Percentiles rank a stretch among this genome's conserved stretches.
phyloP scores from a whole-genome alignment of 2,888 invertebrate species.

The Sphinx pinastri region DNA sequence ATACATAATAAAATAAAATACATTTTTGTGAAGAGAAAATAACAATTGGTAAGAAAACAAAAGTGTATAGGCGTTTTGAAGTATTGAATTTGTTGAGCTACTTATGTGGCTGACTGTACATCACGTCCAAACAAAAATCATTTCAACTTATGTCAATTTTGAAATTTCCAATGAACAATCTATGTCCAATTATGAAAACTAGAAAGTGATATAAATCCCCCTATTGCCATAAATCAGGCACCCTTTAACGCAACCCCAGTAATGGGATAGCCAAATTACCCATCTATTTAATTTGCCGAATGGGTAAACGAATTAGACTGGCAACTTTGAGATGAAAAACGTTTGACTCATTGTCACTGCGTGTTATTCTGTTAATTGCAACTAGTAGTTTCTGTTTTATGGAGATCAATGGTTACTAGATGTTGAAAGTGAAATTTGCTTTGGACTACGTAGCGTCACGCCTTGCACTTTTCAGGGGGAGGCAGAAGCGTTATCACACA shows the following conservation, averaged over 20 bases:
- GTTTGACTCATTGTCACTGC: slow-evolving; percentile 65
- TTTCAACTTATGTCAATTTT: too few relatives aligned
- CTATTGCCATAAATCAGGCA: slow-evolving; percentile 67
- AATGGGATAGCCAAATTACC: slow-evolving; percentile 81
- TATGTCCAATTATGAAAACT: slow-evolving; percentile 17
- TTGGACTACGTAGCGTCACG: neutral
- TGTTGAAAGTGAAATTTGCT: too few relatives aligned
- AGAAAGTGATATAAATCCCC: slow-evolving; percentile 58
- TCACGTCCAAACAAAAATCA: too few relatives aligned
- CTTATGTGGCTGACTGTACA: too few relatives aligned
- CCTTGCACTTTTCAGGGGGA: too few relatives aligned
- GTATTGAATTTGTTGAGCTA: too few relatives aligned
- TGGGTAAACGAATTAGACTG: slow-evolving; percentile 81
- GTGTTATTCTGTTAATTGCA: slow-evolving; percentile 35
- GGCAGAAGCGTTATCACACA: too few relatives aligned
- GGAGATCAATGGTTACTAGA: neutral
- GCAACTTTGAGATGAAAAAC: slow-evolving; percentile 80
- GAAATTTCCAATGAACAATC: too few relatives aligned
- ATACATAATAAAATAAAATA: too few relatives aligned
- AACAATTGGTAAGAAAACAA: too few relatives aligned
- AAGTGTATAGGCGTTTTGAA: too few relatives aligned
- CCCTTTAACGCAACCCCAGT: slow-evolving; percentile 62
- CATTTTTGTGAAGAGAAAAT: too few relatives aligned
- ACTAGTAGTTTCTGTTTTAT: slow-evolving; percentile 29
- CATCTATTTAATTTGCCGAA: slow-evolving; percentile 83